Evolutionary conservation across 2,888 invertebrate species (phyloP).

Genomic region (Dendrolimus pini): DNA sequence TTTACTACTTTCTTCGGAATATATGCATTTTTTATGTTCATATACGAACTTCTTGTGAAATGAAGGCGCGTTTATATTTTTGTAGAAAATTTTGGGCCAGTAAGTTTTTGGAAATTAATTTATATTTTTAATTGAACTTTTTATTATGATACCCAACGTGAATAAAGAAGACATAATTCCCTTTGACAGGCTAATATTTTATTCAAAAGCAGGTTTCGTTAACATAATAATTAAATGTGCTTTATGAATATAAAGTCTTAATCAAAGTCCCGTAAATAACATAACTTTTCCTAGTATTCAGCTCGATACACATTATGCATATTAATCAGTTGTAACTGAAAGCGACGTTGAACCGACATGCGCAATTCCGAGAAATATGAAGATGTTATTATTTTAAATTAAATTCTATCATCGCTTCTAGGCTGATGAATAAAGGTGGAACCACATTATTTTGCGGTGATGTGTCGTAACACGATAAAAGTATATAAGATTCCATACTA

Average conservation of each 20-base stretch:
- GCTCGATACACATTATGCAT: slow-evolving; percentile 66
- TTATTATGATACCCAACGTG: slow-evolving; percentile 17
- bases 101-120: too few species aligned
- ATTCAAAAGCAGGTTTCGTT: slow-evolving; percentile 73
- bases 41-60: slow-evolving; percentile 27
- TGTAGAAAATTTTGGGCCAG: too few species aligned
- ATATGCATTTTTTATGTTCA: slow-evolving; percentile 55
- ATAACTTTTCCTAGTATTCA: slow-evolving; percentile 64
- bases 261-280: slow-evolving; percentile 64
- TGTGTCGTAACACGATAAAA: too few species aligned
- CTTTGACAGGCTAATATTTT: slow-evolving; percentile 72
- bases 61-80: slow-evolving; percentile 15
- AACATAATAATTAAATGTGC: slow-evolving; percentile 74
- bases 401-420: not conserved
- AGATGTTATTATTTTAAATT: not conserved
- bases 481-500: too few species aligned
- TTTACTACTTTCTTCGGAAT: slow-evolving; percentile 61
- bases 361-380: slow-evolving; percentile 2
- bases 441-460: too few species aligned
- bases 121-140: slow-evolving; percentile 4
- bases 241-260: slow-evolving; percentile 72
- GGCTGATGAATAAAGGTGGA: not conserved
- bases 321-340: slow-evolving; percentile 43
- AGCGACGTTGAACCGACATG: slow-evolving; percentile 30
- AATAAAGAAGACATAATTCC: slow-evolving; percentile 57